phyloP scores from a whole-genome alignment of 2,797 vertebrate genomes.

The Pygocentrus nattereri region DNA sequence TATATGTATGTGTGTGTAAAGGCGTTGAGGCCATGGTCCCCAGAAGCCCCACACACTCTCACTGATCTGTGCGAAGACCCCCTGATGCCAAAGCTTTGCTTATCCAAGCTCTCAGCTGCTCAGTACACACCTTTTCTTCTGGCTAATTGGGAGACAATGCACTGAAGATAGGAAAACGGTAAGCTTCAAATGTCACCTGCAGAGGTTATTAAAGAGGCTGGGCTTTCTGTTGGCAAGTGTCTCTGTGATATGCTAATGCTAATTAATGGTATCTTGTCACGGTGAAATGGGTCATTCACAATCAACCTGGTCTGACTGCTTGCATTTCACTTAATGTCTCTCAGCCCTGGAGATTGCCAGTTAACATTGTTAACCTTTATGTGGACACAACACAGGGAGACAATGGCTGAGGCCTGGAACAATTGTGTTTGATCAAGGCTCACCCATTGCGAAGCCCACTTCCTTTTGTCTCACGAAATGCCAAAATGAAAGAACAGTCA shows the following conservation, averaged over 20 bases:
- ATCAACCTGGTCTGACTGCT: constrained; percentile 51
- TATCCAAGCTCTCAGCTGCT: constrained; percentile 27
- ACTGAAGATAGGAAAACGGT: constrained; percentile 51
- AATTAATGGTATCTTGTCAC: constrained; percentile 62
- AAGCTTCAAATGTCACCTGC: constrained; percentile 65
- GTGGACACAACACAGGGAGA: constrained; percentile 49
- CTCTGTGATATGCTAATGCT: constrained; percentile 57
- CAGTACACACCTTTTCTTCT: constrained; percentile 61
- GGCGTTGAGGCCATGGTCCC: constrained; percentile 49
- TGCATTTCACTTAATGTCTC: constrained; percentile 59
- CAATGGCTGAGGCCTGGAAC: constrained; percentile 48
- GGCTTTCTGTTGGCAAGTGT: constrained; percentile 56
- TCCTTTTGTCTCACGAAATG: constrained; percentile 51
- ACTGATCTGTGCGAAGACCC: constrained; percentile 54
- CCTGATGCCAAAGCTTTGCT: constrained; percentile 30
- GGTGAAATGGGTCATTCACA: constrained; percentile 47
- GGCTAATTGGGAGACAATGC: constrained; percentile 71
- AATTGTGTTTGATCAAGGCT: constrained; percentile 59
- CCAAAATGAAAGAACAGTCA: constrained; percentile 48
- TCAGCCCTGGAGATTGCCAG: constrained; percentile 53
- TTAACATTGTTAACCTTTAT: constrained; percentile 64
- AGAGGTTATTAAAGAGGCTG: constrained; percentile 60
- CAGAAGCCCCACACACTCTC: constrained; percentile 54
- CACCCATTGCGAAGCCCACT: constrained; percentile 34
- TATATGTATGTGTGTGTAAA: constrained; percentile 45